Evolutionary conservation across 2,888 invertebrate genomes (phyloP), one percentile per base, ranked within the genome.

Genomic region (Eurytoma californica): DNA sequence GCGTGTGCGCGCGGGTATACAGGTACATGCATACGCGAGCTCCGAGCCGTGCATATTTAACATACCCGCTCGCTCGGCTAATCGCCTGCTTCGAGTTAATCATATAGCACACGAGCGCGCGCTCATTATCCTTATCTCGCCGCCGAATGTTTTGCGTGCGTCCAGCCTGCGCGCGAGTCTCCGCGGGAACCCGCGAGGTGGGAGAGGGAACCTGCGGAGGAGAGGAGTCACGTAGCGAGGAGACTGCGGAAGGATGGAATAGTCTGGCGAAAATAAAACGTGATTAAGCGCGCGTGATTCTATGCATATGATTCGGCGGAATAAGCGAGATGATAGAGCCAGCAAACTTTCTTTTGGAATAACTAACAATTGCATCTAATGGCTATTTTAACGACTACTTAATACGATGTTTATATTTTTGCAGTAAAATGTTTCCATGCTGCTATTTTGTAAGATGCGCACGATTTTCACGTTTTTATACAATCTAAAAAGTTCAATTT

Each of bases 61-160:
- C 77, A 72, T 77, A 77, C 67, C 67, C 63, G 72, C 72, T 67
- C 65, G 68, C 68, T 61, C 67, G 65, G 49, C 79, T 79, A 79
- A 79, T 75, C 75, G 70, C 53, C 75, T 67, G 67, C 60, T 75
- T 67, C 79, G 72, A 72, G 75, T 72, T 75, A 79, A 79, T 79
- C 75, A 75, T 79, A 74, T 47, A 66, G 60, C 55, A 53, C 75
- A 24, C 60, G 63, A 57, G 75, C 63, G 58, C 68, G 66, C 49
- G 75, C 75, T 79, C 65, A 75, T 79, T 79, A 79, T 75, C 79
- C 70, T 79, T 79, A 79, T 79, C 79, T 77, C 53, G 53, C n/a
- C 16, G n/a, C 24, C 61, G 63, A 70, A 77, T 57, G 77, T 66
- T 70, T 65, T 66, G 77, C 76, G 76, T 68, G 74, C 24, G 14